Conservation (phyloP, 2,797 vertebrate genomes). For the Hydrophis major region DNA sequence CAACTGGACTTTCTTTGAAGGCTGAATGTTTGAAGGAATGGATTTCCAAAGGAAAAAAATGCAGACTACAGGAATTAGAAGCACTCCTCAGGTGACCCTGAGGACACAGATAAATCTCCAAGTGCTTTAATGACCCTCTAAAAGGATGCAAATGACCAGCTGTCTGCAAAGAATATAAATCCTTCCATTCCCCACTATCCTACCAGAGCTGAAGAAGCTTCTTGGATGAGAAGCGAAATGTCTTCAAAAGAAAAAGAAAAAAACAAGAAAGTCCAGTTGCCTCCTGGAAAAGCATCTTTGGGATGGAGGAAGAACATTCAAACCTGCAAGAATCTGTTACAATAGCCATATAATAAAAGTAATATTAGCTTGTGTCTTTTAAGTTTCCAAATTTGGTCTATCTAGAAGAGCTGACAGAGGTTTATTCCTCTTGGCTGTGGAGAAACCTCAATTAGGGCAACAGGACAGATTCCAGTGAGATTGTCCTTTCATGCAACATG, state of each 20-base stretch:
- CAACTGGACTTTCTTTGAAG: background rate
- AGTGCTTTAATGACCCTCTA: no score
- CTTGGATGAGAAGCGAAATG: no score
- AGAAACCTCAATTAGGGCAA: background rate
- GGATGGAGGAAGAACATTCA: background rate
- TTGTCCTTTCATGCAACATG: background rate
- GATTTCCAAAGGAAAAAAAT: no score
- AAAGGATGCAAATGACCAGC: no score
- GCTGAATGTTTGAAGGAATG: no score
- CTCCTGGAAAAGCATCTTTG: no score
- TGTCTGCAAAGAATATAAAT: no score
- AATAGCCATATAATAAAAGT: background rate
- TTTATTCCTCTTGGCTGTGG: background rate
- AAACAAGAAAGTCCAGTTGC: no score
- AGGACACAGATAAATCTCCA: no score
- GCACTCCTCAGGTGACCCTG: no score
- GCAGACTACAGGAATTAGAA: no score
- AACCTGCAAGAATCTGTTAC: background rate
- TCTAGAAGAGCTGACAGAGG: background rate
- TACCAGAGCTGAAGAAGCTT: background rate
- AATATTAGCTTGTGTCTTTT: background rate
- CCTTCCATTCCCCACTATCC: background rate
- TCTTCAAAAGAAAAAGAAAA: no score
- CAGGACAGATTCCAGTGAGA: background rate
- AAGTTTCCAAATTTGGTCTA: background rate